Evolutionary conservation across 2,888 invertebrate species (phyloP), one percentile per base, ranked within the genome.

Genomic region (Isotomurus palustris): DNA sequence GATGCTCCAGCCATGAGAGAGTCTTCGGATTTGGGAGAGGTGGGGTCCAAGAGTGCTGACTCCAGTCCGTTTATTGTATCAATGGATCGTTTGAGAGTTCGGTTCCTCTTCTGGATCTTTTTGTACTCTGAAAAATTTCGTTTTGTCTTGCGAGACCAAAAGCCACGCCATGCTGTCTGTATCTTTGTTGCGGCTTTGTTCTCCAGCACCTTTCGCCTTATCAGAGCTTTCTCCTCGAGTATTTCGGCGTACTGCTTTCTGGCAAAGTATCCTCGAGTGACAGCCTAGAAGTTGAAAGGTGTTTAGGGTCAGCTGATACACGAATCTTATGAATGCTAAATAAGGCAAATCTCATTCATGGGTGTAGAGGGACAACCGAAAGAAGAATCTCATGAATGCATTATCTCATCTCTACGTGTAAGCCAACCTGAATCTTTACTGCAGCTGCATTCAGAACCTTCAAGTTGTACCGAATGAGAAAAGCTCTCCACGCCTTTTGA

Each of bases 101-200:
- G 49, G 50, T 68, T 68, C 38, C 60, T 62, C 25, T 50, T 36
- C 52, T 63, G 57, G 29, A 69, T 47, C 1, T 48, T 40, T 53
- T 66, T 67, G 44, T 64, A 67, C 21, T 62, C 52, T 27, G 58
- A 47, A 41, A 56, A 69, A 52, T 69, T 57, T 44, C 66, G 58
- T 29, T 51, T 56, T 36, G 55, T 61, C 50, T 67, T 67, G 4
- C 69, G 45, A 1, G 66, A 64, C 8, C 27, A n/a, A 35, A 53
- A 60, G 2, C 69, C 69, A 50, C 64, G 29, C 64, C 66, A 64
- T 2, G 44, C 45, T 12, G 60, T 55, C 48, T 69, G 69, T 22
- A 69, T 69, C 50, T 38, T 50, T 25, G 40, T 50, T 4, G 50
- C 50, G 24, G 50, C 50, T 27, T 36, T 40, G 40, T 50, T 38